Conservation (phyloP, 2,113 vertebrate genomes). For the Phalacrocorax brasilianus region DNA sequence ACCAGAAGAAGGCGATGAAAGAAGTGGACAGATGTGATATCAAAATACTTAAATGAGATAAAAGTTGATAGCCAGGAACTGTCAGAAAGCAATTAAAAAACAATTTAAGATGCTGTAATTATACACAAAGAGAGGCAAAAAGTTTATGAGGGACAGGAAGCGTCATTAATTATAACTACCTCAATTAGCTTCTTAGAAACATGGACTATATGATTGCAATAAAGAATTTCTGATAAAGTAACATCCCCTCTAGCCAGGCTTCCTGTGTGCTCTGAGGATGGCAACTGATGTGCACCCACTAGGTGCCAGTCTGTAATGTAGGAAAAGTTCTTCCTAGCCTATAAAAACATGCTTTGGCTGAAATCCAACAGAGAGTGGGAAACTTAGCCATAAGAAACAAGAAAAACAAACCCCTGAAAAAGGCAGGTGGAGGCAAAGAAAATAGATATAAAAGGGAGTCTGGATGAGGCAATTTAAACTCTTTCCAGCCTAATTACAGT, state of each 20-base stretch:
- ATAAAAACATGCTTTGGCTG: neutral
- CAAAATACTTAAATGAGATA: conserved; percentile 11
- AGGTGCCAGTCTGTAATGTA: conserved; percentile 28
- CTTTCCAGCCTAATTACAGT: neutral
- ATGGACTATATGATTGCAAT: neutral
- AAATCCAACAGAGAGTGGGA: conserved; percentile 28
- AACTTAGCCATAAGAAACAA: conserved; percentile 23
- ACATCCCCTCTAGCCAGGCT: neutral
- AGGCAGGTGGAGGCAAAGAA: conserved; percentile 20
- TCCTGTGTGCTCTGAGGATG: neutral
- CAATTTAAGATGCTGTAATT: neutral
- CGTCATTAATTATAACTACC: neutral
- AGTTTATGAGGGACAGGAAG: neutral
- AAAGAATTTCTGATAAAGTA: neutral
- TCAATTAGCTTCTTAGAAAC: neutral
- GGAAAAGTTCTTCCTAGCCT: neutral
- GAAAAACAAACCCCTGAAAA: conserved; percentile 37
- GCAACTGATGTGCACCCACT: neutral
- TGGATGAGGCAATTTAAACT: neutral
- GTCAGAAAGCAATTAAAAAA: neutral
- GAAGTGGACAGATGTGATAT: neutral
- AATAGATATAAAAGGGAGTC: conserved; percentile 14
- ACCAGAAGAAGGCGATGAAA: neutral
- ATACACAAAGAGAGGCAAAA: neutral
- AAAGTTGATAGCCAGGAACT: neutral